These are phyloP conservation scores for Clarias pachynema DNA, from an alignment of 2,797 vertebrate genomes.

Conservation along the genomic window DNA sequence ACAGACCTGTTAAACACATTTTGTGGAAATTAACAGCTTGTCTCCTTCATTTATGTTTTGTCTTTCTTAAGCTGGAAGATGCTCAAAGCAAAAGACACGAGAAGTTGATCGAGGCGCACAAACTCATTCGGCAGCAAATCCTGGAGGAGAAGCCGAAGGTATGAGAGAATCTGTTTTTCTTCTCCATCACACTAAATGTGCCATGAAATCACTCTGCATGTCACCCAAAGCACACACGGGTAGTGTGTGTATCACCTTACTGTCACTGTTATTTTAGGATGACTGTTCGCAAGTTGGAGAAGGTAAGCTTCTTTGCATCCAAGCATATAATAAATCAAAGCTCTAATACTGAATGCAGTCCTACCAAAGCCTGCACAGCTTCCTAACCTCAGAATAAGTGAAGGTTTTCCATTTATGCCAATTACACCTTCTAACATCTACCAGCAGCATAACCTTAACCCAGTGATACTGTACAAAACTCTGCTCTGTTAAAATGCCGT, in stretches of 20 bases:
- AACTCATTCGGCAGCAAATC: constrained; percentile 93
- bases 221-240: constrained; percentile 27
- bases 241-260: constrained; percentile 37
- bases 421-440: constrained; percentile 18
- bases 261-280: constrained; percentile 70
- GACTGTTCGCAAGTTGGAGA: constrained; percentile 59
- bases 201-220: constrained; percentile 23
- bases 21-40: background rate
- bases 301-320: constrained; percentile 67
- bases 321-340: constrained; percentile 52
- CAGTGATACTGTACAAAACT: background rate
- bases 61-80: constrained; percentile 85
- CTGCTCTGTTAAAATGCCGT: background rate
- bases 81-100: constrained; percentile 95
- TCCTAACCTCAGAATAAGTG: constrained; percentile 18
- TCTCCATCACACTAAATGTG: background rate
- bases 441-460: constrained; percentile 17
- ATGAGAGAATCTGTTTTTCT: constrained; percentile 54
- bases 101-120: constrained; percentile 90
- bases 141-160: constrained; percentile 97
- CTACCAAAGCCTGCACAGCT: constrained; percentile 26
- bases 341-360: constrained; percentile 22
- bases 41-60: constrained; percentile 8
- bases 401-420: constrained; percentile 26
- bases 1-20: background rate